A percentile compares a stretch with the other conserved stretches of the same genome.
These are phyloP conservation scores for Alcedo quadribrachys DNA, from an alignment of 2,797 vertebrate species.

Conservation along the genomic window DNA sequence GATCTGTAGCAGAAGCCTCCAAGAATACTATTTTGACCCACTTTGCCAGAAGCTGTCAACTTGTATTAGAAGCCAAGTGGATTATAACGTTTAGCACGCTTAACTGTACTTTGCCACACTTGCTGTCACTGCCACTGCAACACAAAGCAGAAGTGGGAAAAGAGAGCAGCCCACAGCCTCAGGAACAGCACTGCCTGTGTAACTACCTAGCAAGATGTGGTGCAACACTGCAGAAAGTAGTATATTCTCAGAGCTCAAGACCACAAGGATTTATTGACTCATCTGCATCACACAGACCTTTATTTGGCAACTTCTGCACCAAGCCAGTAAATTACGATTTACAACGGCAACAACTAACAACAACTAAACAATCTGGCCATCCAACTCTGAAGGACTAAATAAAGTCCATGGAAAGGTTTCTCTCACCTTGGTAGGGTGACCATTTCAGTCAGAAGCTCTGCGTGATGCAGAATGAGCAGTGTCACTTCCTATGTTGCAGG, in stretches of 20 bases:
- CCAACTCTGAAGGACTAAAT: background rate
- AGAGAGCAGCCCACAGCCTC: background rate
- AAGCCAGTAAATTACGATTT: background rate
- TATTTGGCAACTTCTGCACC: background rate
- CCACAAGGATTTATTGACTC: background rate
- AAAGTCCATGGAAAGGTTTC: background rate
- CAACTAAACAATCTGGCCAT: background rate
- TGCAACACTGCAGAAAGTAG: background rate
- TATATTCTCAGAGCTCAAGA: background rate
- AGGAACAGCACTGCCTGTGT: background rate
- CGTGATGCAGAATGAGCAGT: background rate
- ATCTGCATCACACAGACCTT: background rate
- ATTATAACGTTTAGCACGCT: background rate
- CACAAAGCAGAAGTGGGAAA: background rate
- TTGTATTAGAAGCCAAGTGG: conserved; percentile 25
- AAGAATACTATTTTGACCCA: background rate
- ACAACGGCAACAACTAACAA: background rate
- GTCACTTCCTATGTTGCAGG: background rate
- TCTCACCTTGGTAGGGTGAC: background rate
- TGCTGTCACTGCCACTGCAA: background rate
- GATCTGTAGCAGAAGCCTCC: conserved; percentile 7
- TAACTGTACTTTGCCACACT: background rate
- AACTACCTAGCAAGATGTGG: background rate
- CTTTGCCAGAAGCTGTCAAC: conserved; percentile 19
- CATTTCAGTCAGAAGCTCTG: background rate